phyloP scores from a whole-genome alignment of 1,140 invertebrate species.

The Sitophilus oryzae region DNA sequence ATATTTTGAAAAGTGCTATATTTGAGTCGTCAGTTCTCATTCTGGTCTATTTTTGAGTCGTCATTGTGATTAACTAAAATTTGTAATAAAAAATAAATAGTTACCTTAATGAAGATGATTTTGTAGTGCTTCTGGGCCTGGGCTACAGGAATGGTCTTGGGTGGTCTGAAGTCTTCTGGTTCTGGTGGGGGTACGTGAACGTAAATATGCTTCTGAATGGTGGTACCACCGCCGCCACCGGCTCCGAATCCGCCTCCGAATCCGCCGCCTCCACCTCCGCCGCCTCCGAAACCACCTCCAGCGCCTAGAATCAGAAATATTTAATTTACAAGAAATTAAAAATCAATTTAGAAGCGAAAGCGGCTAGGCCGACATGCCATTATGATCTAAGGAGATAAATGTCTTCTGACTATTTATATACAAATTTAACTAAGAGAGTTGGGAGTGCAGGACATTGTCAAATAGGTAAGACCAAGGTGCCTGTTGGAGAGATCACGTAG shows the following conservation, averaged over 20 bases:
- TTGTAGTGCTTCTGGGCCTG: slow-evolving; percentile 82
- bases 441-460: too few relatives aligned
- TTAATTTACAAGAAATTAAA: too few relatives aligned
- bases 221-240: slow-evolving; percentile 49
- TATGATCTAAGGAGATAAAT: too few relatives aligned
- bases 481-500: too few relatives aligned
- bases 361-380: too few relatives aligned
- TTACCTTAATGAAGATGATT: slow-evolving; percentile 77
- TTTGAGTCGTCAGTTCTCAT: slow-evolving; percentile 1
- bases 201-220: slow-evolving; percentile 78
- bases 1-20: too few relatives aligned
- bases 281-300: slow-evolving; percentile 27
- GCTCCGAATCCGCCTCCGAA: slow-evolving; percentile 30
- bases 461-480: too few relatives aligned
- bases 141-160: slow-evolving; percentile 53
- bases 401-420: too few relatives aligned
- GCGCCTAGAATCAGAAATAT: slow-evolving; percentile 23
- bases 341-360: too few relatives aligned
- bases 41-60: background rate
- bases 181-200: slow-evolving; percentile 71
- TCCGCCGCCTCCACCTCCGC: slow-evolving; percentile 26
- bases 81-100: background rate
- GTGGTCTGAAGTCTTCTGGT: slow-evolving; percentile 58
- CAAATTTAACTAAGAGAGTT: too few relatives aligned
- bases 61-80: background rate